Conservation (phyloP, 2,888 invertebrate species). For the Limenitis arthemis region DNA sequence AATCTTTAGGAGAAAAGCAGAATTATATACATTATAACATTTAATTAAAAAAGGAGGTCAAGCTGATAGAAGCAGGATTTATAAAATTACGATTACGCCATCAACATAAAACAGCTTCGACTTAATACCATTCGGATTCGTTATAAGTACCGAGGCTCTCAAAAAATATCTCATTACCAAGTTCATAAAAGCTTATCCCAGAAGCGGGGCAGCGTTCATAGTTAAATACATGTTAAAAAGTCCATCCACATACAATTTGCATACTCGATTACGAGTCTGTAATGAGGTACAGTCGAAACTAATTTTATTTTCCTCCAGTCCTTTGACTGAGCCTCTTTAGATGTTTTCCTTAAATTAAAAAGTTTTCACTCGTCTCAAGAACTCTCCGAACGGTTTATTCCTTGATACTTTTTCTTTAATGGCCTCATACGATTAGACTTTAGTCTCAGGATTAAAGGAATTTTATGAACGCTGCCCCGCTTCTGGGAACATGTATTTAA, state of each 20-base stretch:
- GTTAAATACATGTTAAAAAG: no score
- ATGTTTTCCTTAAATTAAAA: conserved; percentile 61
- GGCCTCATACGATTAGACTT: conserved; percentile 45
- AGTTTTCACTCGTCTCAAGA: conserved; percentile 46
- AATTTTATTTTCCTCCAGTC: conserved; percentile 52
- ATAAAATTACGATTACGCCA: conserved; percentile 17
- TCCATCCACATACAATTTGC: conserved; percentile 39
- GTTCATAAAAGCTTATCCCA: conserved; percentile 28
- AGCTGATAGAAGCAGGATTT: conserved; percentile 7
- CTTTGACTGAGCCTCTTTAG: conserved; percentile 47
- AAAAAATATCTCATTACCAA: conserved; percentile 32
- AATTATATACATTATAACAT: no score
- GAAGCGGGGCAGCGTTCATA: conserved; percentile 18
- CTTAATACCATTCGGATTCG: conserved; percentile 20
- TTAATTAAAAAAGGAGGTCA: conserved; percentile 7
- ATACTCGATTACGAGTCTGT: conserved; percentile 45
- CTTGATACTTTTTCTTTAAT: conserved; percentile 47
- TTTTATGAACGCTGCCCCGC: no score
- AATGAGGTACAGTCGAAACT: conserved; percentile 51
- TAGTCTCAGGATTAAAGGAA: conserved; percentile 34
- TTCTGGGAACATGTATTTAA: conserved; percentile 8
- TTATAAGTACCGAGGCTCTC: conserved; percentile 24
- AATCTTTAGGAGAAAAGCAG: no score
- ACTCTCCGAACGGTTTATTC: conserved; percentile 40
- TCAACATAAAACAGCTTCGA: conserved; percentile 16